Evolutionary conservation across 2,113 vertebrate genomes (phyloP).

Genomic region (Limanda limanda): DNA sequence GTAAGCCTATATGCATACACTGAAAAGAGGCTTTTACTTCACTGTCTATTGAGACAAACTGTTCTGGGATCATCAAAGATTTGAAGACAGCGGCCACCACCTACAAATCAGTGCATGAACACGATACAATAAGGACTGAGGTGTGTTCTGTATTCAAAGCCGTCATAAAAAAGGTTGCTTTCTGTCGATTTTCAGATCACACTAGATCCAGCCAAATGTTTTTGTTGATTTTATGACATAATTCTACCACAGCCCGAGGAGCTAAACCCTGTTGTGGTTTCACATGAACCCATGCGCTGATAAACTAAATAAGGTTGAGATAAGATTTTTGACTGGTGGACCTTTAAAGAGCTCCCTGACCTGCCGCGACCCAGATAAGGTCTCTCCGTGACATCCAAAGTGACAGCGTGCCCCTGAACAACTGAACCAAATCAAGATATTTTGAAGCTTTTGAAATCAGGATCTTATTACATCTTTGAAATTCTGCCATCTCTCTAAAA

Average conservation of each 20-base stretch:
- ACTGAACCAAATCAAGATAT: constrained; percentile 23
- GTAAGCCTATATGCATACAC: constrained; percentile 49
- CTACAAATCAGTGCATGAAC: constrained; percentile 30
- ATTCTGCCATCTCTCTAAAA: neutral
- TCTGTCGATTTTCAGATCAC: neutral
- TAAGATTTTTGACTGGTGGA: constrained; percentile 4
- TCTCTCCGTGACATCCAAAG: constrained; percentile 34
- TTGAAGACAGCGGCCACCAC: constrained; percentile 25
- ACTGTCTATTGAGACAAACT: constrained; percentile 49
- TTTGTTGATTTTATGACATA: neutral
- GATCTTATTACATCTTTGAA: constrained; percentile 40
- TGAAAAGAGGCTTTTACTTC: constrained; percentile 45
- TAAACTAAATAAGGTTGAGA: neutral
- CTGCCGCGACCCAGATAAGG: constrained; percentile 30
- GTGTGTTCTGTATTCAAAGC: neutral
- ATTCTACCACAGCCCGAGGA: neutral
- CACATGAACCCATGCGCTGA: neutral
- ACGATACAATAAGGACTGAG: constrained; percentile 14
- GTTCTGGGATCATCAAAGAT: constrained; percentile 43
- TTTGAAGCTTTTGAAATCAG: constrained; percentile 21
- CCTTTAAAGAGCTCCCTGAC: constrained; percentile 42
- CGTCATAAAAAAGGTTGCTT: neutral
- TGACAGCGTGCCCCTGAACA: constrained; percentile 40
- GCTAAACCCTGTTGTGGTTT: neutral
- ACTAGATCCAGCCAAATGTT: neutral